Evolutionary conservation across 2,888 invertebrate species (phyloP).

Genomic region (Heteropelma amictum): DNA sequence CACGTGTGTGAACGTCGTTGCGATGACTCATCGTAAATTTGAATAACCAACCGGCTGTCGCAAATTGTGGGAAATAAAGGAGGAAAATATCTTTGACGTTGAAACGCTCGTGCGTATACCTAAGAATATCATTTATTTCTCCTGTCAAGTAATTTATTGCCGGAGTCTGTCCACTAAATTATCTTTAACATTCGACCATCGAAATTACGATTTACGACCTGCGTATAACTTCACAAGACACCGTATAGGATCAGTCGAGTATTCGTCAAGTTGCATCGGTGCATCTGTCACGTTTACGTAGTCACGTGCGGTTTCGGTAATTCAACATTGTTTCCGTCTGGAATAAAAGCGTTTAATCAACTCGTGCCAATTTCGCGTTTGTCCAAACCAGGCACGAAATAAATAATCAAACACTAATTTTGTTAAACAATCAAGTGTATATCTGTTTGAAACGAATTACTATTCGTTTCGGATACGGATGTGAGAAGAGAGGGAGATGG

Average conservation of each 20-base stretch:
- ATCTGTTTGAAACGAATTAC: too few species aligned
- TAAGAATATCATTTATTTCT: background rate
- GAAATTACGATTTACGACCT: background rate
- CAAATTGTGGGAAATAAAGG: constrained; percentile 2
- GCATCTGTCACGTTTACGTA: background rate
- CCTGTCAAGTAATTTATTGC: background rate
- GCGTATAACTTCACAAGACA: background rate
- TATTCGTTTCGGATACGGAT: too few species aligned
- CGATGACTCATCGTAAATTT: background rate
- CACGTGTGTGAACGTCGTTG: background rate
- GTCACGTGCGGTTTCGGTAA: constrained; percentile 36
- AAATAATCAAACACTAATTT: too few species aligned
- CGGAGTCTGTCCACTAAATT: background rate
- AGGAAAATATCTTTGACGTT: background rate
- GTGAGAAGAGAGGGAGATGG: too few species aligned
- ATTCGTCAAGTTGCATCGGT: background rate
- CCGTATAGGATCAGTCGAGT: background rate
- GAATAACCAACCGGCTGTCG: background rate
- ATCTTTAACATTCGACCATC: background rate
- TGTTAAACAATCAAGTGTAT: too few species aligned
- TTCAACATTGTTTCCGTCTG: constrained; percentile 15
- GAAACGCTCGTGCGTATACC: background rate
- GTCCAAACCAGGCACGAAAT: too few species aligned
- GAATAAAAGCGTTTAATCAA: background rate
- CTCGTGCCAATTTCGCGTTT: background rate